A percentile compares a stretch with the other conserved stretches of the same genome.
Evolutionary conservation across 2,113 vertebrate genomes (phyloP).

Genomic region (Lepus timidus): DNA sequence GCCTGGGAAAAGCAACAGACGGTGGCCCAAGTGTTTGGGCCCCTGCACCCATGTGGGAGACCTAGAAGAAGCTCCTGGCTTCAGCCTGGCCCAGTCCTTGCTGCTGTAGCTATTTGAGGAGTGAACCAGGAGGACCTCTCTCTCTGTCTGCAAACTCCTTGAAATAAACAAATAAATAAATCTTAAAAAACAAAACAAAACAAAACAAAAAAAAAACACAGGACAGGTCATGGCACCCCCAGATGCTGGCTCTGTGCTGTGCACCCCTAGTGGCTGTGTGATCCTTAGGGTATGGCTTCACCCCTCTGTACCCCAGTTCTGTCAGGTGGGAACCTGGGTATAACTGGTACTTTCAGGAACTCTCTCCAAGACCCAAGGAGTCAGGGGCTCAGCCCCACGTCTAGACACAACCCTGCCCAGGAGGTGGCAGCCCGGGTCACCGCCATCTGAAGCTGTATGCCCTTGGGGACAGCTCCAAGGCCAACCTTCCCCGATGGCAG

Average conservation of each 20-base stretch:
- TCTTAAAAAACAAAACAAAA: no score
- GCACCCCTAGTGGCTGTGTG: not conserved
- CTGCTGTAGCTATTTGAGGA: no score
- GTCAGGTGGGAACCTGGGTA: not conserved
- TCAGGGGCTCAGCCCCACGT: not conserved
- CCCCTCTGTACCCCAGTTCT: constrained; percentile 3
- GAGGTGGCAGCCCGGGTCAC: not conserved
- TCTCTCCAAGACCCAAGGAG: not conserved
- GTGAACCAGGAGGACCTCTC: no score
- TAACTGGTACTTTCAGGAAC: not conserved
- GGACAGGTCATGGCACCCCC: not conserved
- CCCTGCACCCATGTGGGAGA: no score
- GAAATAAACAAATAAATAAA: no score
- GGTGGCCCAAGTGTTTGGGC: no score
- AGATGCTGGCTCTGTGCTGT: not conserved
- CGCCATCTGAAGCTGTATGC: not conserved
- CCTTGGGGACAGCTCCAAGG: not conserved
- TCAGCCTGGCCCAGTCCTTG: no score
- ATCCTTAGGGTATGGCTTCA: not conserved
- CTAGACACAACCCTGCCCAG: not conserved
- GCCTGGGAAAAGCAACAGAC: no score
- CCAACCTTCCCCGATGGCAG: not conserved
- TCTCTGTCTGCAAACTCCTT: no score
- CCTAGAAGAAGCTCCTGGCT: no score
- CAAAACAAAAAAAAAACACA: no score